Evolutionary conservation across 2,797 vertebrate species (phyloP), one percentile per base, ranked within the genome.

Genomic region (Botia almorhae): DNA sequence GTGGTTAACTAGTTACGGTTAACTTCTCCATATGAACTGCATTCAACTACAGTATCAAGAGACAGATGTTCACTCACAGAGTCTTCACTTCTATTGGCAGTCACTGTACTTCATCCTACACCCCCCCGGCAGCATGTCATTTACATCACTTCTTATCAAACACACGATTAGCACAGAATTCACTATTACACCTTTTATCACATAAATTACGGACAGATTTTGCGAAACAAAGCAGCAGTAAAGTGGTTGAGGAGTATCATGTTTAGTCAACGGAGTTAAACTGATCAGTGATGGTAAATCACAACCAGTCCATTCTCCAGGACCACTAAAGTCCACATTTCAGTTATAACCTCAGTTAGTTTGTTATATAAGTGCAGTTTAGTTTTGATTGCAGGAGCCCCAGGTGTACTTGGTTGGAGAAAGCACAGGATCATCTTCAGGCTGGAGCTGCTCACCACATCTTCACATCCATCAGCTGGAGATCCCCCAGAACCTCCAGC

Each of bases 401-500:
- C 10, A 4, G 48, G 21, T 19, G 23, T n/a, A 19, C 33, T 46
- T 29, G 33, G 50, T 53, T 55, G 14, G 36, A 56, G 23, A 51
- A 53, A 53, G 51, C 7, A 12, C 2, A 0, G n/a, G 74, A 69
- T 23, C 43, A 14, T 48, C 53, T 1, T 69, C 64, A 46, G 4
- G 26, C 51, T 55, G 53, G 3, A n/a, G 39, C 4, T 36, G 51
- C 51, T 89, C 86, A 97, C 90, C 92, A 93, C 83, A 93, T 90
- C 80, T 87, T 92, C 64, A 95, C 87, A 21, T 95, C 94, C 82
- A 93, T 76, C 75, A 98, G 85, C 0, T 83, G 39, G 82, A 97
- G 56, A 51, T 98, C 96, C 0, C 97, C 97, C 0, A 0, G 5
- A 1, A 98, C 76, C 81, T 95, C 93, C 83, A 98, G 81, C 39